Evolutionary conservation across 2,113 vertebrate genomes (phyloP), one percentile per base, ranked within the genome.

Genomic region (Tragelaphus strepsiceros): DNA sequence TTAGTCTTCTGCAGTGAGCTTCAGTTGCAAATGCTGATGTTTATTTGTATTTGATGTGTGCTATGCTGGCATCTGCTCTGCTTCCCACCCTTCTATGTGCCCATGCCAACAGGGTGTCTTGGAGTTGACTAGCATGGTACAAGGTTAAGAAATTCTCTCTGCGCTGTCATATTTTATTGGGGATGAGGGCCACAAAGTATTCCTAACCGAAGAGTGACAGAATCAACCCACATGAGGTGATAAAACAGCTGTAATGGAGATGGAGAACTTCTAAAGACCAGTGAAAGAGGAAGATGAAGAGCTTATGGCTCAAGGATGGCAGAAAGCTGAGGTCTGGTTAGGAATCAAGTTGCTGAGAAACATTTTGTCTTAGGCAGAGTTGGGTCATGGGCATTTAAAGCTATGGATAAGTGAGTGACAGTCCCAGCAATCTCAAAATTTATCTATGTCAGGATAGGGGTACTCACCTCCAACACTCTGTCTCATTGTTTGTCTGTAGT

Each of bases 111-210:
- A n/a, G 81, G 85, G 24, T 12, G 32, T 10, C 82, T 96, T 95
- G 35, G 74, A 92, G 54, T 81, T 96, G 43, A 89, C 82, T 0
- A 0, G 53, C 17, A 67, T 10, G 14, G 35, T 95, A 15, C 54
- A 97, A 91, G n/a, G 43, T 46, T 94, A 96, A 83, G 22, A 95
- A 86, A 97, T 22, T 96, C 87, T 84, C 56, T 97, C 19, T 30
- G 14, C n/a, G 7, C 30, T 93, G 3, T 32, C 83, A 98, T 87
- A 64, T 5, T 77, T 2, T 67, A 24, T 56, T 5, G 5, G 74
- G 95, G 30, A 49, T 58, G 22, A 97, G 78, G 61, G 88, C 56
- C 8, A 51, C 46, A 85, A 92, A 96, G 71, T 58, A 87, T 58
- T 26, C 7, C 62, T 82, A 43, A 87, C 24, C 17, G 74, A 21